These are phyloP conservation scores for Ommatoiulus sabulosus DNA, from an alignment of 2,888 invertebrate species.

Conservation along the genomic window DNA sequence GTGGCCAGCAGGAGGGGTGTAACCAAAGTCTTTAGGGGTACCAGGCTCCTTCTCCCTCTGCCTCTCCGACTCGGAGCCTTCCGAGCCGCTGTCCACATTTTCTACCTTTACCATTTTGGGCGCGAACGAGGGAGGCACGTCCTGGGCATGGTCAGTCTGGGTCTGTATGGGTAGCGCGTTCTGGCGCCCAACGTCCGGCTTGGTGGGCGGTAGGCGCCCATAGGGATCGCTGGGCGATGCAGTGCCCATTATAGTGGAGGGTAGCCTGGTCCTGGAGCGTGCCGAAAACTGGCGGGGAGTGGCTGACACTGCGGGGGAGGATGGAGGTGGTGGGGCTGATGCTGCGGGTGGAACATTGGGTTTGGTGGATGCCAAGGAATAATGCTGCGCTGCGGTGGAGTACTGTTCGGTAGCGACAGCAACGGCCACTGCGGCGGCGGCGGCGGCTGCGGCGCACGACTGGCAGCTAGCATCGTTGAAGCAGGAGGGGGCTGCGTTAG, in stretches of 20 bases:
- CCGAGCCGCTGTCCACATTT: neutral
- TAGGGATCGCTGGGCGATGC: slow-evolving; percentile 55
- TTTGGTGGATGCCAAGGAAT: slow-evolving; percentile 50
- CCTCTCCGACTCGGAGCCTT: neutral
- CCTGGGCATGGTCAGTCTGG: slow-evolving; percentile 53
- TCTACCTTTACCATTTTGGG: slow-evolving; percentile 54
- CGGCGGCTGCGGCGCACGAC: slow-evolving; percentile 54
- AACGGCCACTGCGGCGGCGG: slow-evolving; percentile 27
- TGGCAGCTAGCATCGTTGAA: slow-evolving; percentile 54
- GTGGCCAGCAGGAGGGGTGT: neutral
- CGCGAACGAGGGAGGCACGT: slow-evolving; percentile 9
- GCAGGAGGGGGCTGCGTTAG: slow-evolving; percentile 38
- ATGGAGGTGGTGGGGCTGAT: slow-evolving; percentile 54
- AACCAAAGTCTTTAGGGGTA: neutral
- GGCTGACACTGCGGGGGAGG: slow-evolving; percentile 54
- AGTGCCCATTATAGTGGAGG: slow-evolving; percentile 49
- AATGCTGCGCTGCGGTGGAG: slow-evolving; percentile 26
- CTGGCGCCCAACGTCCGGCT: slow-evolving; percentile 54
- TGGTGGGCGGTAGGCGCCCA: slow-evolving; percentile 49
- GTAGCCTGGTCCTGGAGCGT: slow-evolving; percentile 55
- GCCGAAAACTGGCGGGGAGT: slow-evolving; percentile 57
- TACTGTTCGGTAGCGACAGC: slow-evolving; percentile 53
- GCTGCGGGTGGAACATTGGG: slow-evolving; percentile 53
- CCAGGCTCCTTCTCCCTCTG: slow-evolving; percentile 27
- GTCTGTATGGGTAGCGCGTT: slow-evolving; percentile 56